Percentiles rank a stretch among this genome's conserved stretches.
Evolutionary conservation across 2,888 invertebrate genomes (phyloP).

Genomic region (Spodoptera exigua): DNA sequence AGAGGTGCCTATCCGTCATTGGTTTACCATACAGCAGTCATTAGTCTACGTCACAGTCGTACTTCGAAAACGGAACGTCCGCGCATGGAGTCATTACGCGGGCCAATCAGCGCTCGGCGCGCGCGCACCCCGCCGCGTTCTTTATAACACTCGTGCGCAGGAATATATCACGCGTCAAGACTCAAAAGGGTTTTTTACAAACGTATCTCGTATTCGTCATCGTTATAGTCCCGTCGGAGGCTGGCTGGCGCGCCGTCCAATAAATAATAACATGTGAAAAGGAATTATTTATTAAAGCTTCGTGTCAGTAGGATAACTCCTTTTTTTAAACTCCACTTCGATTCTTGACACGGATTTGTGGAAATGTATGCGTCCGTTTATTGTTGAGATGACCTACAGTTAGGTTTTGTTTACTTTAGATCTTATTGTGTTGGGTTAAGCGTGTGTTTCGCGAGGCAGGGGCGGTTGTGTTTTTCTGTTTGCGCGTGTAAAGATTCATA

Average conservation of each 20-base stretch:
- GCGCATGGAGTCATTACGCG: conserved; percentile 78
- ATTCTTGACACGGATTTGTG: conserved; percentile 85
- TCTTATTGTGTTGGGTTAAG: conserved; percentile 63
- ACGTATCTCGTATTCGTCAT: conserved; percentile 88
- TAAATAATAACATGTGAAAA: conserved; percentile 84
- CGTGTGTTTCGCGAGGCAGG: conserved; percentile 56
- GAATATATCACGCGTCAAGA: conserved; percentile 86
- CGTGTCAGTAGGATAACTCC: conserved; percentile 70
- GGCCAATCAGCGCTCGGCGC: conserved; percentile 82
- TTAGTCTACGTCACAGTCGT: conserved; percentile 80
- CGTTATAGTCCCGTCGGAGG: conserved; percentile 77
- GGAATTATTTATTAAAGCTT: conserved; percentile 79
- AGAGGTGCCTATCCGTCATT: conserved; percentile 87
- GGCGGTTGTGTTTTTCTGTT: conserved; percentile 70
- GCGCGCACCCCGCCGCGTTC: conserved; percentile 85
- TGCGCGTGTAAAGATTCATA: conserved; percentile 71
- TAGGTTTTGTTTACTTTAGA: conserved; percentile 56
- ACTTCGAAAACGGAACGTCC: conserved; percentile 72
- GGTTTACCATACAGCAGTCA: conserved; percentile 79
- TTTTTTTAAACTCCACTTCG: conserved; percentile 71
- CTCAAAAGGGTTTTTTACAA: conserved; percentile 83
- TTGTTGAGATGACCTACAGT: conserved; percentile 66
- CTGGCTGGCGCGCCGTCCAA: conserved; percentile 73
- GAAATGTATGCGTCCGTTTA: conserved; percentile 77
- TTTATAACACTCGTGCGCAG: conserved; percentile 82